Conservation (phyloP, 2,797 vertebrate genomes). For the Adrianichthys oophorus region DNA sequence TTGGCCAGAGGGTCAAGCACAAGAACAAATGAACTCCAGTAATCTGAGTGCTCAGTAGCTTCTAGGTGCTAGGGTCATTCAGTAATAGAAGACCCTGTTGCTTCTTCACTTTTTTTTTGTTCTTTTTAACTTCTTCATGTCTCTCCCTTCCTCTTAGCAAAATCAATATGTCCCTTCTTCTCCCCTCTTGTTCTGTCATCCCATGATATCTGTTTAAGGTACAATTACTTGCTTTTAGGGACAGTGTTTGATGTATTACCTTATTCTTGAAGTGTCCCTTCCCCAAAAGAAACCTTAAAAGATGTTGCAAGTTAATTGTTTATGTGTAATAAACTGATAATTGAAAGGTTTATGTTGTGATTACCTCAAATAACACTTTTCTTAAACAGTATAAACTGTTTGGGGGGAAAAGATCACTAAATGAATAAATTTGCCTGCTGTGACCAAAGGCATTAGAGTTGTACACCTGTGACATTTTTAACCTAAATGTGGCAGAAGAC, state of each 20-base stretch:
- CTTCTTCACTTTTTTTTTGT: constrained; percentile 22
- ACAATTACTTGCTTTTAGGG: constrained; percentile 29
- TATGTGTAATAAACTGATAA: too few species aligned
- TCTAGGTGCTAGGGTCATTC: constrained; percentile 30
- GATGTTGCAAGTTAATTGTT: too few species aligned
- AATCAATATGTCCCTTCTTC: constrained; percentile 45
- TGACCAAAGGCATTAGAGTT: too few species aligned
- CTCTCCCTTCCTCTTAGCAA: constrained; percentile 31
- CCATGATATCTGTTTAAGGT: constrained; percentile 35
- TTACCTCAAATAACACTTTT: too few species aligned
- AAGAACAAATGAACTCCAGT: constrained; percentile 55
- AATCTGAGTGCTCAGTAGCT: constrained; percentile 43
- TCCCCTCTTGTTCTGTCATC: constrained; percentile 30
- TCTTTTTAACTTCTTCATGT: constrained; percentile 30
- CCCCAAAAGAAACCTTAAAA: background rate
- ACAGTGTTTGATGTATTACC: background rate
- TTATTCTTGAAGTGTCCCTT: background rate
- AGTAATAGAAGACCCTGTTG: constrained; percentile 35
- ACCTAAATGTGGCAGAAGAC: too few species aligned
- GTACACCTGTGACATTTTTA: too few species aligned
- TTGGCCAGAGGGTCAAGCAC: constrained; percentile 53
- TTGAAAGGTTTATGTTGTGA: too few species aligned
- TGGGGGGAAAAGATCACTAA: too few species aligned
- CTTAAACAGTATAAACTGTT: too few species aligned
- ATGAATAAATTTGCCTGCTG: too few species aligned